Evolutionary conservation across 92 coral and sea anemone species (phyloP).

Genomic region (Heteractis magnifica): DNA sequence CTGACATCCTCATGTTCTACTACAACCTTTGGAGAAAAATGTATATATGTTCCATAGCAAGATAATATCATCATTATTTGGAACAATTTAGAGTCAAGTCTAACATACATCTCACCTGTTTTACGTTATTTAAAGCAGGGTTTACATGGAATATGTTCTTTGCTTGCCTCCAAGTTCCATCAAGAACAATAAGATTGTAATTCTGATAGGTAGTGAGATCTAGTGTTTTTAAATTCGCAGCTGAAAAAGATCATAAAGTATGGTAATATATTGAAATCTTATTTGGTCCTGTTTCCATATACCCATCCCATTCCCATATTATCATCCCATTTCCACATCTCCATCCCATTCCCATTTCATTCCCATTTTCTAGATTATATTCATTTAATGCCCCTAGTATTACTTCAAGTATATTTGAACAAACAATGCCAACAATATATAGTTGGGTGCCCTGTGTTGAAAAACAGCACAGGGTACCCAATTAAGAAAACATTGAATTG

Average conservation of each 20-base stretch:
- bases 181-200: slow-evolving; percentile 81
- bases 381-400: background rate
- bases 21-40: slow-evolving; percentile 52
- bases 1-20: slow-evolving; percentile 73
- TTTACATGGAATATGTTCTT: slow-evolving; percentile 69
- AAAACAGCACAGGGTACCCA: background rate
- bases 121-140: slow-evolving; percentile 58
- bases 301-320: background rate
- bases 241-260: slow-evolving; percentile 24
- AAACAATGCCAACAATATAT: background rate
- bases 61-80: background rate
- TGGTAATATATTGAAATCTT: background rate
- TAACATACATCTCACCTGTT: slow-evolving; percentile 59
- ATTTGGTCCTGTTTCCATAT: background rate
- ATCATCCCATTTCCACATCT: background rate
- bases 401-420: background rate
- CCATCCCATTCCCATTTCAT: background rate
- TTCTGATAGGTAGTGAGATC: slow-evolving; percentile 33
- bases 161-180: slow-evolving; percentile 99
- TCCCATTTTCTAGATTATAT: background rate
- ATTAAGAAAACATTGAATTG: background rate
- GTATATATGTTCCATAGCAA: background rate
- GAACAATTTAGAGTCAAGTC: too few species aligned
- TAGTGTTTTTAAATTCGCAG: slow-evolving; percentile 56
- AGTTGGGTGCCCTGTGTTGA: background rate